These are phyloP conservation scores for Microcebus jonahi DNA, from an alignment of 2,113 vertebrate genomes.

Conservation along the genomic window DNA sequence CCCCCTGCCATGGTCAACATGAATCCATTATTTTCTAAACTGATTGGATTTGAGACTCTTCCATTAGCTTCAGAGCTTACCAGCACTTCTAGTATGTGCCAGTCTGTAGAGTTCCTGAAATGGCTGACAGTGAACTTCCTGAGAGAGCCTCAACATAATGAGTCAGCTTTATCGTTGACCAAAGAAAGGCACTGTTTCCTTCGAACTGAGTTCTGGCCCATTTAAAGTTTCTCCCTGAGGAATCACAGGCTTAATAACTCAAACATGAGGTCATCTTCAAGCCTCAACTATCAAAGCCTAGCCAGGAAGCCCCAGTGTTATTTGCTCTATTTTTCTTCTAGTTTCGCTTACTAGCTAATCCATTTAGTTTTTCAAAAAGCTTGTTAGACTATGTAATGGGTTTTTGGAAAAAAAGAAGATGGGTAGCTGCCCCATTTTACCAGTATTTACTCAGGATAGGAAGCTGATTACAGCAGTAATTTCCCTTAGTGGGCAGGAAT, in stretches of 20 bases:
- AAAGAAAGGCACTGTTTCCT: constrained; percentile 55
- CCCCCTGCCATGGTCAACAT: background rate
- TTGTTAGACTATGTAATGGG: constrained; percentile 62
- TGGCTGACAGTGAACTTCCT: constrained; percentile 49
- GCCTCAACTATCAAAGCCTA: constrained; percentile 61
- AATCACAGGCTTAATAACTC: constrained; percentile 64
- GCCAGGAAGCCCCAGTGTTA: constrained; percentile 38
- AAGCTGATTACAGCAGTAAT: constrained; percentile 54
- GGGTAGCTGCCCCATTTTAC: constrained; percentile 43
- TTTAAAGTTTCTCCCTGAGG: constrained; percentile 54
- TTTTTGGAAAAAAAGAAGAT: constrained; percentile 49
- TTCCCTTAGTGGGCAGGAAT: constrained; percentile 29
- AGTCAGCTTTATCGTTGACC: constrained; percentile 48
- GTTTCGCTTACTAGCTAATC: constrained; percentile 58
- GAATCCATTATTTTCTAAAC: constrained; percentile 2
- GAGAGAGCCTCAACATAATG: constrained; percentile 32
- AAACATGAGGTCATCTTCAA: constrained; percentile 64
- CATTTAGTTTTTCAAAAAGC: constrained; percentile 64
- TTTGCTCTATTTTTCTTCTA: constrained; percentile 70
- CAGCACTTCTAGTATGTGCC: background rate
- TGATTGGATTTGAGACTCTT: background rate
- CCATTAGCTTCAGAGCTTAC: background rate
- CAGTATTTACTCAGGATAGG: constrained; percentile 50
- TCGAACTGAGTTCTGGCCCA: constrained; percentile 45
- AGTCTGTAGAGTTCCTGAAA: background rate